Evolutionary conservation across 2,888 invertebrate species (phyloP).

Genomic region (Clusia tigrina): DNA sequence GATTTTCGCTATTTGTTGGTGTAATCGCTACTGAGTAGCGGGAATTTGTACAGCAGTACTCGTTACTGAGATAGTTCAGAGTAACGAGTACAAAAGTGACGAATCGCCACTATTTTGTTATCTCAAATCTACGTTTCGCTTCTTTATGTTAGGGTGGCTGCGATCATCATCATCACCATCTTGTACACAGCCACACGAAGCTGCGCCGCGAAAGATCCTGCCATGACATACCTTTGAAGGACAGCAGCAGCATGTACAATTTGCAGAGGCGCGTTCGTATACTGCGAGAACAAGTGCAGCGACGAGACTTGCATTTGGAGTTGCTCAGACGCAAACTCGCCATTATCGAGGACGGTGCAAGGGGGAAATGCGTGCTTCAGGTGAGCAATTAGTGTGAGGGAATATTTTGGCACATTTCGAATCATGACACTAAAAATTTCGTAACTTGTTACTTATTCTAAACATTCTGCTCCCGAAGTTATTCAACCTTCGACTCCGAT

Average conservation of each 20-base stretch:
- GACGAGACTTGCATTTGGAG: slow-evolving; percentile 91
- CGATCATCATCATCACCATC: slow-evolving; percentile 42
- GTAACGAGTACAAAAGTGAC: too few species aligned
- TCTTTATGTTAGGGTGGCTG: slow-evolving; percentile 42
- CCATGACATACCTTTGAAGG: slow-evolving; percentile 81
- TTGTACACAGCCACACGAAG: slow-evolving; percentile 68
- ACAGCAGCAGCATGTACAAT: slow-evolving; percentile 74
- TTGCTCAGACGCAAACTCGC: slow-evolving; percentile 85
- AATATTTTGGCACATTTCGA: neutral
- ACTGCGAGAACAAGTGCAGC: slow-evolving; percentile 87
- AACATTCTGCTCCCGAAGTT: too few species aligned
- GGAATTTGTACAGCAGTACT: too few species aligned
- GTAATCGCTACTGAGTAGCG: neutral
- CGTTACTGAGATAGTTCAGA: too few species aligned
- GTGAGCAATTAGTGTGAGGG: slow-evolving; percentile 31
- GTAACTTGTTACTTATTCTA: too few species aligned
- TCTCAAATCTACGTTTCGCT: too few species aligned
- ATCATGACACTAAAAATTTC: too few species aligned
- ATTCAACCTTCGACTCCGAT: too few species aligned
- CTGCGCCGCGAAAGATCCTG: slow-evolving; percentile 80
- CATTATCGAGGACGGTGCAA: slow-evolving; percentile 79
- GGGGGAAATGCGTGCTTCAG: slow-evolving; percentile 70
- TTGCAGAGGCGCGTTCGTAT: slow-evolving; percentile 85
- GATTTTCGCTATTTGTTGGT: neutral
- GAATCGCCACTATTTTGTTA: too few species aligned